Base-by-base conservation (phyloP, 2,113 vertebrate genomes). In the Solea solea region DNA sequence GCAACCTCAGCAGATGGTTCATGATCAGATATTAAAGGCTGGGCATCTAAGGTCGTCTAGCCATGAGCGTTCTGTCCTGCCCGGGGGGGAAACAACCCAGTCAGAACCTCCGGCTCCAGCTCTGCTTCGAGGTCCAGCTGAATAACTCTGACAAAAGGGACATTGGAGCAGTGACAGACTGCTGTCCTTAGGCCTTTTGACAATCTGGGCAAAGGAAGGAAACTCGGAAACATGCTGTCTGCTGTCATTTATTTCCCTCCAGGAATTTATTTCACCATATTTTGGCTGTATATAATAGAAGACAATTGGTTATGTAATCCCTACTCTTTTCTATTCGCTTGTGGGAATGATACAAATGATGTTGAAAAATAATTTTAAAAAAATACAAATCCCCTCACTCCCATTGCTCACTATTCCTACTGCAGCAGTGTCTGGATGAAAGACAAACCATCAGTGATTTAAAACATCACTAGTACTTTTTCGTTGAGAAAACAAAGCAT, bases 1-100 rank as follows among this genome's bases (percentile, higher is more conserved):
- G 86, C 51, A 66, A 83, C 80, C 53, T 52, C 90, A 92, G 87
- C 93, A 94, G 94, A 94, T 93, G 93, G 93, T 80, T 90, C 82
- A 90, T 94, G 92, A 91, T 92, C 89, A 88, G 93, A 89, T 88
- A 91, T 91, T 92, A 94, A 85, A 88, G 75, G 63, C 0, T 0
- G 74, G 90, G 85, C 83, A 72, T 25, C 34, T 0, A 61, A 86
- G 90, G 91, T 94, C 90, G 77, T 86, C 5, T 15, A 83, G 86
- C 86, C 88, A 69, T 63, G 81, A 86, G 80, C 81, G 68, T 81
- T 64, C 59, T 58, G 77, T 76, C 80, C 56, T 61, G 82, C 88
- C 88, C 58, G 56, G 60, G 82, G 60, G 82, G 83, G 81, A 78
- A 73, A 78, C 80, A 73, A 64, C 70, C 70, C 69, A n/a, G 25